These are phyloP conservation scores for Setipinna tenuifilis DNA, from an alignment of 2,797 vertebrate genomes.

Conservation along the genomic window DNA sequence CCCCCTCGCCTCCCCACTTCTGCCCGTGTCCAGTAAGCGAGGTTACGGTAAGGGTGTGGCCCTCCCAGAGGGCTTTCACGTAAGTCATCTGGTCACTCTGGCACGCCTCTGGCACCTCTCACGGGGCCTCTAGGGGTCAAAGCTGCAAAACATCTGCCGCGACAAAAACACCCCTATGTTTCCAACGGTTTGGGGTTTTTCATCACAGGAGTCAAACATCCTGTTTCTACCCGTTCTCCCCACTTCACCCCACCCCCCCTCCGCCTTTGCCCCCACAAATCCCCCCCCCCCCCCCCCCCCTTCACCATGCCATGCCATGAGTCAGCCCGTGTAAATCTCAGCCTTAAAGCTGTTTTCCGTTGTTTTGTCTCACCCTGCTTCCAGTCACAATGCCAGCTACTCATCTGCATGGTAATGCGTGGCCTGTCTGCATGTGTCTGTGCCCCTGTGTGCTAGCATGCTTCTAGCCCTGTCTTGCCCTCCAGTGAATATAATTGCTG, in stretches of 20 bases:
- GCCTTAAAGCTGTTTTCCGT: background rate
- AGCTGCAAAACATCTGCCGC: background rate
- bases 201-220: background rate
- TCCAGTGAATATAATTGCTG: background rate
- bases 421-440: constrained; percentile 25
- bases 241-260: background rate
- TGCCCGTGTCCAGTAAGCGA: background rate
- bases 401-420: background rate
- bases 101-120: background rate
- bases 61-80: background rate
- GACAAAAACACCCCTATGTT: background rate
- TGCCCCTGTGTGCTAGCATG: background rate
- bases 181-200: background rate
- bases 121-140: background rate
- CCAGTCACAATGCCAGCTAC: background rate
- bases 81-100: background rate
- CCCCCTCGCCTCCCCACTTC: background rate
- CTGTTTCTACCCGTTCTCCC: background rate
- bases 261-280: background rate
- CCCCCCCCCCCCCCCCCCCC: background rate
- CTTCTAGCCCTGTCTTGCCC: background rate
- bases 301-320: background rate
- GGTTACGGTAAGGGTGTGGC: constrained; percentile 19
- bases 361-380: constrained; percentile 5
- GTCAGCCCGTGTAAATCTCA: background rate